Evolutionary conservation across 1,140 invertebrate species (phyloP), one percentile per base, ranked within the genome.

Genomic region (Papilio dardanus): DNA sequence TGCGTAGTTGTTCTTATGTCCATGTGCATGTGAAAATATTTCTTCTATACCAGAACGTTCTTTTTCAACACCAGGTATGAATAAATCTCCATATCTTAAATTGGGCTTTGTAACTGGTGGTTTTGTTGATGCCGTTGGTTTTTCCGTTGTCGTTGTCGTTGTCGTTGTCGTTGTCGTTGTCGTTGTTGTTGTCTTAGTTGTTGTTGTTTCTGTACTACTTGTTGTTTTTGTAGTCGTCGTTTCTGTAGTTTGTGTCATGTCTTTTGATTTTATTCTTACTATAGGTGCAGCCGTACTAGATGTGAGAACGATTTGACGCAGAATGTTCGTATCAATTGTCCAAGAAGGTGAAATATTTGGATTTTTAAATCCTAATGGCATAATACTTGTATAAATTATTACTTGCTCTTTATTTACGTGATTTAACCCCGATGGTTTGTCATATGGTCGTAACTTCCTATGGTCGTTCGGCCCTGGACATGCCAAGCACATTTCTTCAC

Each of bases 1-100:
- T 62, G 21, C 24, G 30, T 62, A 62, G 21, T 62, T 62, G 12
- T 62, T 62, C 54, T 14, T 14, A 62, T 62, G 54, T 62, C 30
- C 10, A 62, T 62, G 54, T 28, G 12, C 21, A 28, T 28, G 12
- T 10, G 24, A 3, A 14, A 62, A 28, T 62, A 28, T 21, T 12
- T 21, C 50, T 28, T 54, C 50, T 24, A 24, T 12, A 54, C 19
- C 50, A 12, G n/a, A 24, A 54, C 21, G 24, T 54, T 21, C 24
- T 62, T 62, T 28, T 62, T 14, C 10, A 58, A 58, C 16, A 28
- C 4, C 12, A 30, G 24, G 54, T 2, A 62, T 30, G 10, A 14
- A 62, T 21, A 14, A 62, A 62, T 28, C 7, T 8, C 24, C 54
- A 28, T 28, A 14, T 62, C 54, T 62, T 28, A 1, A 8, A 30